Base-by-base conservation (phyloP, 1,140 invertebrate genomes). In the Eciton burchellii region DNA sequence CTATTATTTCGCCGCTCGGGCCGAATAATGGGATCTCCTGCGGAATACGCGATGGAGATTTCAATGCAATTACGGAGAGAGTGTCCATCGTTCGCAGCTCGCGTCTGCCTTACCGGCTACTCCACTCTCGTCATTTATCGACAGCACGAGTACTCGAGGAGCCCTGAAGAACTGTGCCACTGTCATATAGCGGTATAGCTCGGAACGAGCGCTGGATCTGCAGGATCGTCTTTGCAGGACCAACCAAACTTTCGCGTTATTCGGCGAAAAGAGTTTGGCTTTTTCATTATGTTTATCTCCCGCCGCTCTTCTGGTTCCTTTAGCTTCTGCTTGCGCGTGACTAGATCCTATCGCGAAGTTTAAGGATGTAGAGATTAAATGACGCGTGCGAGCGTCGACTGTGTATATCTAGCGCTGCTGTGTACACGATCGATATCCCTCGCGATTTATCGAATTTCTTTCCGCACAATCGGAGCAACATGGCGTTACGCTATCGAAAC, bases 401-500 rank as follows among this genome's bases (percentile, higher is more conserved):
- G 54, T 66, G 12, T 43, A 57, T 41, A 11, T 8, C 2, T 12
- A n/a, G 29, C 11, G 0, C 14, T n/a, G 21, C 52, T 45, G 19
- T 24, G 66, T 66, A 24, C 19, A 66, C 66, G 43, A 77, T 77
- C 66, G 45, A 77, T 54, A 26, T 77, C 29, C 54, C 21, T n/a
- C 47, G 43, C 63, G 62, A 35, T 3, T 35, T 81, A 47, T 81
- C 73, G 47, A 81, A 82, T 62, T 81, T 71, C 43, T 59, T 56
- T n/a, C 52, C 77, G 43, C 52, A 21, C 21, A 47, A 14, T 73
- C 16, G n/a, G 65, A 84, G 52, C 71, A 76, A 86, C 45, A 70
- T 35, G 14, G 3, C 16, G 29, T 82, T 71, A 43, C 73, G 47
- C 43, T 74, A 85, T 82, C 79, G 85, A 87, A 76, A 85, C 54